Evolutionary conservation across 2,113 vertebrate genomes (phyloP), one percentile per base, ranked within the genome.

Genomic region (Carettochelys insculpta): DNA sequence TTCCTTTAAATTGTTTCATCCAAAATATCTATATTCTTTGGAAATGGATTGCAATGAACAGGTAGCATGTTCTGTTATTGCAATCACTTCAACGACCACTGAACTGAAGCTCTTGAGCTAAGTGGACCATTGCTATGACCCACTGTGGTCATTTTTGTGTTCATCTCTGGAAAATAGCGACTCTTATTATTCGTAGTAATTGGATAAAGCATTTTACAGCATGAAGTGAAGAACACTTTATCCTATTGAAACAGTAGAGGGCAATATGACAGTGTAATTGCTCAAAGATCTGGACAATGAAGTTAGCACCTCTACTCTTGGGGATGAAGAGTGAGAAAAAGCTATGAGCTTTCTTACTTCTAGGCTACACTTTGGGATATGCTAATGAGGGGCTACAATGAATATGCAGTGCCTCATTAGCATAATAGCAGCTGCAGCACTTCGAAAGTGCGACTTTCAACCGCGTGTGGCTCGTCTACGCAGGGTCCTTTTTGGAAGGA

Each of bases 61-160:
- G 38, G 54, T 77, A 79, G 4, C 5, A 0, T 0, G 29, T 31
- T 14, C 24, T 81, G 51, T 0, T 20, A 0, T 4, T 34, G 29
- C 16, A 45, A 82, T 77, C 41, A 27, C 4, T 77, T 53, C 29
- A 82, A 25, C 41, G 45, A 2, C n/a, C 83, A 75, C 24, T 54
- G n/a, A 89, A 1, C 58, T n/a, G 45, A 41, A 38, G 53, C 51
- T 24, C 8, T 68, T n/a, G 34, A 68, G 38, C 17, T 8, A 38
- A n/a, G 38, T 68, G 61, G n/a, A 38, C n/a, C 61, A 38, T 38
- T 38, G 34, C 17, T 38, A 34, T 61, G 58, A 61, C 58, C 31
- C 58, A 34, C 58, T 61, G 16, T 17, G 19, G 17, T 19, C 34
- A 68, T 68, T 65, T 34, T 68, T 68, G 22, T 20, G n/a, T 68